phyloP scores from a whole-genome alignment of 2,113 vertebrate genomes.

The Cephalopholis sonnerati region DNA sequence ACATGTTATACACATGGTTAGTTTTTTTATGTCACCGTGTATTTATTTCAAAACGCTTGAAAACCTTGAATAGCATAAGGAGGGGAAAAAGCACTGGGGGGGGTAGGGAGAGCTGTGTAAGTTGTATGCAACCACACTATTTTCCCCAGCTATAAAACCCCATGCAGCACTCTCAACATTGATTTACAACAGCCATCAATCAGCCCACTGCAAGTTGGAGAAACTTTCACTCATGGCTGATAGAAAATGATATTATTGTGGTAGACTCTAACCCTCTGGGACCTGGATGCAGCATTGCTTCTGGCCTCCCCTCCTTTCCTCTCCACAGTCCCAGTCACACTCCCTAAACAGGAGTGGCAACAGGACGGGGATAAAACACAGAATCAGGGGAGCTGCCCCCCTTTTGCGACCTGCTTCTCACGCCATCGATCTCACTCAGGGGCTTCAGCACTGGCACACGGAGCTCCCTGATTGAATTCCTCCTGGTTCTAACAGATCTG shows the following conservation, averaged over 20 bases:
- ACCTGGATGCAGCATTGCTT: constrained; percentile 21
- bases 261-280: constrained; percentile 29
- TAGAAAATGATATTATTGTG: constrained; percentile 69
- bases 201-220: constrained; percentile 59
- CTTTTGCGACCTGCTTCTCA: constrained; percentile 48
- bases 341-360: constrained; percentile 55
- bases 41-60: constrained; percentile 12
- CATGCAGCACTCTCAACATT: constrained; percentile 51
- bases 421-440: constrained; percentile 76
- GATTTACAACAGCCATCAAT: constrained; percentile 76
- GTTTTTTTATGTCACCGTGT: background rate
- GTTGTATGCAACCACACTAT: constrained; percentile 27
- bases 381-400: constrained; percentile 59
- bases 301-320: constrained; percentile 1
- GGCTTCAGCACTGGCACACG: constrained; percentile 44
- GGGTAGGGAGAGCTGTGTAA: background rate
- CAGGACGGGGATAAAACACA: constrained; percentile 56
- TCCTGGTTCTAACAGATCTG: constrained; percentile 52
- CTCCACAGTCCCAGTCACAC: background rate
- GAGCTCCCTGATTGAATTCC: constrained; percentile 74
- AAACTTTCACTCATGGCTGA: constrained; percentile 72
- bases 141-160: constrained; percentile 47
- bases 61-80: constrained; percentile 13
- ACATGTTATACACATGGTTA: background rate
- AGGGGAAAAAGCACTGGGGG: background rate